A percentile compares a stretch with the other conserved stretches of the same genome.
These are phyloP conservation scores for Solenopsis invicta DNA, from an alignment of 1,140 invertebrate genomes.

Conservation along the genomic window DNA sequence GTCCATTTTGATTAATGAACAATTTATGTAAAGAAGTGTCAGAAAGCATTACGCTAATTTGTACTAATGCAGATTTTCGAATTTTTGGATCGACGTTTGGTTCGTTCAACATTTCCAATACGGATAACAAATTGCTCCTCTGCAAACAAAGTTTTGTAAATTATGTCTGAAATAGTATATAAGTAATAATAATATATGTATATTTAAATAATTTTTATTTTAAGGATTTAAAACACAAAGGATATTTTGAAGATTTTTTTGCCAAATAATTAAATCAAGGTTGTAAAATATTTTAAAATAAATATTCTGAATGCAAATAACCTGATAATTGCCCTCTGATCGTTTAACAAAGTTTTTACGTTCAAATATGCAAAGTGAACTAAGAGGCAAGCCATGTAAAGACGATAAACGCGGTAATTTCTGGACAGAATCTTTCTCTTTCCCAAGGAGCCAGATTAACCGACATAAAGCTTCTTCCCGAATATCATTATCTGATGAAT, in stretches of 20 bases:
- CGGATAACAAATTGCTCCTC: conserved; percentile 79
- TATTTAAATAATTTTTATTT: not conserved
- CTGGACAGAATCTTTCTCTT: conserved; percentile 82
- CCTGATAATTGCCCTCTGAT: conserved; percentile 81
- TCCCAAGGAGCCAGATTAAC: conserved; percentile 86
- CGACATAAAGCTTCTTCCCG: conserved; percentile 87
- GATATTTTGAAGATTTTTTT: not conserved
- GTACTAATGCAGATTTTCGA: conserved; percentile 88
- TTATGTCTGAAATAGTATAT: conserved; percentile 7
- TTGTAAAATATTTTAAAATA: not conserved
- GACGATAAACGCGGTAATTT: conserved; percentile 86
- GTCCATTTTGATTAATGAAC: conserved; percentile 87
- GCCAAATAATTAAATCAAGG: not conserved
- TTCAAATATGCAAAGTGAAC: conserved; percentile 84
- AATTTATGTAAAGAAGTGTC: conserved; percentile 87
- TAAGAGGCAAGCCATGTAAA: conserved; percentile 84
- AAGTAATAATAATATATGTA: not conserved
- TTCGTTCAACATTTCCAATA: conserved; percentile 82
- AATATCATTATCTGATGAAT: conserved; percentile 80
- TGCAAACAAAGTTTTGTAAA: conserved; percentile 66
- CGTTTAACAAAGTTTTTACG: conserved; percentile 71
- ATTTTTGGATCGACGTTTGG: conserved; percentile 87
- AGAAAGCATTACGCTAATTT: conserved; percentile 88
- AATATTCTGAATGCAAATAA: conserved; percentile 64
- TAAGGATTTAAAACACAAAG: conserved; percentile 3